Evolutionary conservation across 2,888 invertebrate genomes (phyloP), one percentile per base, ranked within the genome.

Genomic region (Poecilobothrus nobilitatus): DNA sequence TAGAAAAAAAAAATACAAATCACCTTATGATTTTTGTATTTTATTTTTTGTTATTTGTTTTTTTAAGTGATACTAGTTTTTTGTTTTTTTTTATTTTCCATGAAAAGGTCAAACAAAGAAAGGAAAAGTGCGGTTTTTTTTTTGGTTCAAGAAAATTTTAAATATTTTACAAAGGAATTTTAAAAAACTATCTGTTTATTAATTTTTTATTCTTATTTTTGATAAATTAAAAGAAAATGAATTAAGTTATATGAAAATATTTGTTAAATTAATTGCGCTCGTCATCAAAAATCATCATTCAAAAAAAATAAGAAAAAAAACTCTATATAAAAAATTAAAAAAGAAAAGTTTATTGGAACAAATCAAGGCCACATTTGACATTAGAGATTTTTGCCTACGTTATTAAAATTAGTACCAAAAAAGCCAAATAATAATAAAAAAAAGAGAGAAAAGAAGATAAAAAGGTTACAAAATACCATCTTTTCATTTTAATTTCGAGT

Each of bases 11-110:
- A 27, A 27, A 27, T 27, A 27, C 27, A 27, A 27, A 27, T 27
- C 27, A 4, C 5, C 5, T 27, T 27, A 27, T 27, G 5, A 27
- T 4, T 27, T 27, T 27, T n/a, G n/a, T n/a, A n/a, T n/a, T 27
- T 27, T 27, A 5, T 27, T 27, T 27, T 27, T 27, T 27, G 27
- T 27, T 27, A 27, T 27, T 27, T n/a, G n/a, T n/a, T 27, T 27
- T 27, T 27, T 27, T 5, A 27, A 27, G 27, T 27, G 2, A 53
- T 2, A 20, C 18, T 37, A 22, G 18, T 65, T 68, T 53, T 44
- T 34, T 65, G 64, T 68, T 65, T 12, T 53, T 68, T 44, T 53
- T 44, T 41, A 21, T 62, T 33, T 27, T 27, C 2, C 5, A 27
- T 5, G 3, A 63, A 12, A 22, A 20, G 20, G n/a, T 62, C 8